Percentiles rank a stretch among this genome's conserved stretches.
phyloP scores from a whole-genome alignment of 1,140 invertebrate genomes.

The Micrasema longulum region DNA sequence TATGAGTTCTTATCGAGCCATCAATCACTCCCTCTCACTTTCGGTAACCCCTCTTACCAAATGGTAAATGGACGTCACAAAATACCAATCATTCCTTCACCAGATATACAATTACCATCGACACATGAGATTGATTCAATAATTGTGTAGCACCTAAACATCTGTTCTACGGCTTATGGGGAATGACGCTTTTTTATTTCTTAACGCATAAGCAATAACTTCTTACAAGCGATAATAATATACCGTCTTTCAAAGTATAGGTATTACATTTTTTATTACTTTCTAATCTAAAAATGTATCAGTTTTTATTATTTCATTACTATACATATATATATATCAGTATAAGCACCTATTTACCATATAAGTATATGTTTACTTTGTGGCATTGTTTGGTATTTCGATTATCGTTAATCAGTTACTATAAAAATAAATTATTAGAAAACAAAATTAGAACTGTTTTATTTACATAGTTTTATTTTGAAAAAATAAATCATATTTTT shows the following conservation, averaged over 20 bases:
- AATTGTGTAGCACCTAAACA: slow-evolving; percentile 41
- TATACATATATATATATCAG: too few relatives aligned
- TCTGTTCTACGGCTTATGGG: slow-evolving; percentile 16
- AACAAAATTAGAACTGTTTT: too few relatives aligned
- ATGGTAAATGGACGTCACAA: slow-evolving; percentile 14
- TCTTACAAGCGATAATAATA: neutral
- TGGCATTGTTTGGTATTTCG: too few relatives aligned
- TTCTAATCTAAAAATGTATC: slow-evolving; percentile 1
- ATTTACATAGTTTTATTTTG: too few relatives aligned
- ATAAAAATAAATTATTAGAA: too few relatives aligned
- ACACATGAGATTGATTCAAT: slow-evolving; percentile 41
- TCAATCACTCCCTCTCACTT: slow-evolving; percentile 19
- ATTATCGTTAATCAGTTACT: too few relatives aligned
- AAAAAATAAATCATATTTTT: too few relatives aligned
- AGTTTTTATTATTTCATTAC: neutral
- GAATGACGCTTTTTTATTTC: slow-evolving; percentile 8
- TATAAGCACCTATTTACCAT: too few relatives aligned
- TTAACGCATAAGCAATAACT: neutral
- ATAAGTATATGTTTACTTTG: too few relatives aligned
- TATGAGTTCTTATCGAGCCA: neutral
- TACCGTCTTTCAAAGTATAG: neutral
- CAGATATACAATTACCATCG: slow-evolving; percentile 40
- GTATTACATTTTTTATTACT: neutral
- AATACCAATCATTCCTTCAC: slow-evolving; percentile 35
- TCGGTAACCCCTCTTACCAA: neutral